phyloP scores from a whole-genome alignment of 2,113 vertebrate species.

The Xenopus tropicalis region DNA sequence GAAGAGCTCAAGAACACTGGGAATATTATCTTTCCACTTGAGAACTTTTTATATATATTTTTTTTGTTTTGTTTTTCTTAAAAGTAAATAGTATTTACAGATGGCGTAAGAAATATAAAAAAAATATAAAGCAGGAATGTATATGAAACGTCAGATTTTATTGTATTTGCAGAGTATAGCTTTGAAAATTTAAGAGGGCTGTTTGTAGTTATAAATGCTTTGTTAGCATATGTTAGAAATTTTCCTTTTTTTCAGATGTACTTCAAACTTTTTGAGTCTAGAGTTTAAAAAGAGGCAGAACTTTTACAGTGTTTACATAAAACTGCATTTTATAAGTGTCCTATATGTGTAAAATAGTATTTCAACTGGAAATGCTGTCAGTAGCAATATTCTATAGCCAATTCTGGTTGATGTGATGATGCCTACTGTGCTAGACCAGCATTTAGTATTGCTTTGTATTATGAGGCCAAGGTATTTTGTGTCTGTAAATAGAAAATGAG shows the following conservation, averaged over 20 bases:
- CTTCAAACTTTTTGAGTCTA: conserved; percentile 74
- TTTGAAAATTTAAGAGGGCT: conserved; percentile 85
- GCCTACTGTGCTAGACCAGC: conserved; percentile 76
- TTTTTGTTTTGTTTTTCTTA: conserved; percentile 68
- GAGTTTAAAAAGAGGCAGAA: conserved; percentile 67
- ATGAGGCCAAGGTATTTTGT: conserved; percentile 81
- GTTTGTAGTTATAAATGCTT: conserved; percentile 91
- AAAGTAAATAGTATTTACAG: conserved; percentile 94
- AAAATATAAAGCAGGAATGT: conserved; percentile 94
- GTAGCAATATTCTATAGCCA: conserved; percentile 63
- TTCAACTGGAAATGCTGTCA: conserved; percentile 70
- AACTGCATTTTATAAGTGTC: conserved; percentile 90
- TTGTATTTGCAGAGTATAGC: conserved; percentile 93
- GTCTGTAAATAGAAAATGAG: conserved; percentile 93
- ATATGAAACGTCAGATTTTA: conserved; percentile 94
- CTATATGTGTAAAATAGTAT: conserved; percentile 84
- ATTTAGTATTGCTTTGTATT: conserved; percentile 84
- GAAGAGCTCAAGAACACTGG: conserved; percentile 70
- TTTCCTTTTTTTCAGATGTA: conserved; percentile 91
- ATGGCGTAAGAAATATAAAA: conserved; percentile 87
- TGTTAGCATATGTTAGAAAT: conserved; percentile 83
- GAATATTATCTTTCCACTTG: conserved; percentile 84
- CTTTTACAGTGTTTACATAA: conserved; percentile 94
- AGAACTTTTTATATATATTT: conserved; percentile 88
- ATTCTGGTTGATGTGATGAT: conserved; percentile 69